These are phyloP conservation scores for Zaprionus ornatus DNA, from an alignment of 1,140 invertebrate genomes.

Conservation along the genomic window DNA sequence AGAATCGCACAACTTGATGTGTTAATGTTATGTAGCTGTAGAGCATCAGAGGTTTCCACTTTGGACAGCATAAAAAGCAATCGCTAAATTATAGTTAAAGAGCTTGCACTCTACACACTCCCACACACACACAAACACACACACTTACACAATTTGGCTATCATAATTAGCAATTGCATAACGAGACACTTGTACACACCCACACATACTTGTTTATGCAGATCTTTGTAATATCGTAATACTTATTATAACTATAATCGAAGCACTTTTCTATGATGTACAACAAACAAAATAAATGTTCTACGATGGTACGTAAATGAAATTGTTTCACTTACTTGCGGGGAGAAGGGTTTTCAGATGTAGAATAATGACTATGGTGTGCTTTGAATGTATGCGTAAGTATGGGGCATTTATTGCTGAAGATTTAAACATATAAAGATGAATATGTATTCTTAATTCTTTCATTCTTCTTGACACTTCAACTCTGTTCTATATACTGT, in stretches of 20 bases:
- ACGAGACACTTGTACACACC: slow-evolving; percentile 14
- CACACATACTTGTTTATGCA: slow-evolving; percentile 39
- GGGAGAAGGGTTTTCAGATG: not conserved
- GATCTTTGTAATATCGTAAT: slow-evolving; percentile 66
- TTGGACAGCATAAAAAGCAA: slow-evolving; percentile 40
- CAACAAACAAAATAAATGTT: slow-evolving; percentile 57
- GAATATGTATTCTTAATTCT: too few species aligned
- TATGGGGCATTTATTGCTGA: too few species aligned
- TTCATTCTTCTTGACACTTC: too few species aligned
- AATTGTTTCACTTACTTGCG: not conserved
- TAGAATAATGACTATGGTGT: not conserved
- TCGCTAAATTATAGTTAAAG: slow-evolving; percentile 38
- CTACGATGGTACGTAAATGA: slow-evolving; percentile 52
- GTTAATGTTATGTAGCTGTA: slow-evolving; percentile 55
- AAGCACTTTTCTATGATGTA: slow-evolving; percentile 58
- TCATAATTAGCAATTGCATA: slow-evolving; percentile 15
- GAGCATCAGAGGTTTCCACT: slow-evolving; percentile 37
- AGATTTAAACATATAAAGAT: too few species aligned
- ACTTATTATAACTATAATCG: slow-evolving; percentile 68
- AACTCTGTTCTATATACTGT: too few species aligned
- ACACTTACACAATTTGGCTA: slow-evolving; percentile 29
- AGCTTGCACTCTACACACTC: slow-evolving; percentile 8
- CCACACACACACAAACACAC: slow-evolving; percentile 29
- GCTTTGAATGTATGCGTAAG: not conserved
- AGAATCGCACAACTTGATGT: slow-evolving; percentile 3